Percentiles rank a stretch among this genome's conserved stretches.
phyloP scores from a whole-genome alignment of 2,888 invertebrate genomes.

The Drosophila diplacantha region DNA sequence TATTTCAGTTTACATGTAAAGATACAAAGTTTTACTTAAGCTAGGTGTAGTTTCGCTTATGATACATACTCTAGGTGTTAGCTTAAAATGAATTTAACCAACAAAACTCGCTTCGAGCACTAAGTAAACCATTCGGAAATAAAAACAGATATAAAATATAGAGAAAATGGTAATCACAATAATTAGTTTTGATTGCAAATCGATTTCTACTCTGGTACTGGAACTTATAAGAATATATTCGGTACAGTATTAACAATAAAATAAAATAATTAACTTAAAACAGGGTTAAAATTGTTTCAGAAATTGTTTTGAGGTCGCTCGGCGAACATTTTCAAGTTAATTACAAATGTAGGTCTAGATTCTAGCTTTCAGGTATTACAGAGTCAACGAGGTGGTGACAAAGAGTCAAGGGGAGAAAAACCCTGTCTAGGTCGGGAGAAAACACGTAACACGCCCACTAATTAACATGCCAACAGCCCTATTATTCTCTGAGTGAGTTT shows the following conservation, averaged over 20 bases:
- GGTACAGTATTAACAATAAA: constrained; percentile 26
- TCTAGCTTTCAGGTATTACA: constrained; percentile 34
- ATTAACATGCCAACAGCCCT: constrained; percentile 69
- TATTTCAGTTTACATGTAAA: constrained; percentile 39
- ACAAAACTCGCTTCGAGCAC: constrained; percentile 62
- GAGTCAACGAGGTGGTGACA: constrained; percentile 15
- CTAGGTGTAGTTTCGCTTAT: constrained; percentile 50
- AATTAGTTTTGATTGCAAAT: constrained; percentile 43
- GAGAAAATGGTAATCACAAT: constrained; percentile 56
- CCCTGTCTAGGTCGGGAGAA: constrained; percentile 41
- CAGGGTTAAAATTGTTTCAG: constrained; percentile 5
- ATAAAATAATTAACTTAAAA: constrained; percentile 25
- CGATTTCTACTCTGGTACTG: constrained; percentile 1
- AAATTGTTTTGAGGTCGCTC: constrained; percentile 42
- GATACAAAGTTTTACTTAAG: constrained; percentile 49
- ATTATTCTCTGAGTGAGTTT: constrained; percentile 67
- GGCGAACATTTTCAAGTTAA: constrained; percentile 43
- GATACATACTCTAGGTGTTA: constrained; percentile 52
- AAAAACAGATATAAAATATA: constrained; percentile 24
- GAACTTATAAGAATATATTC: constrained; percentile 21
- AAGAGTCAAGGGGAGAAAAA: constrained; percentile 28
- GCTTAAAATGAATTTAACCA: constrained; percentile 61
- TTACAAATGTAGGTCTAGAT: constrained; percentile 31
- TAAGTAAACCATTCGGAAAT: constrained; percentile 55
- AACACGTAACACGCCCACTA: constrained; percentile 58